Evolutionary conservation across 37 sponge, comb jelly and placozoan genomes (phyloP).

Genomic region (Chondrilla cf. caribensis): DNA sequence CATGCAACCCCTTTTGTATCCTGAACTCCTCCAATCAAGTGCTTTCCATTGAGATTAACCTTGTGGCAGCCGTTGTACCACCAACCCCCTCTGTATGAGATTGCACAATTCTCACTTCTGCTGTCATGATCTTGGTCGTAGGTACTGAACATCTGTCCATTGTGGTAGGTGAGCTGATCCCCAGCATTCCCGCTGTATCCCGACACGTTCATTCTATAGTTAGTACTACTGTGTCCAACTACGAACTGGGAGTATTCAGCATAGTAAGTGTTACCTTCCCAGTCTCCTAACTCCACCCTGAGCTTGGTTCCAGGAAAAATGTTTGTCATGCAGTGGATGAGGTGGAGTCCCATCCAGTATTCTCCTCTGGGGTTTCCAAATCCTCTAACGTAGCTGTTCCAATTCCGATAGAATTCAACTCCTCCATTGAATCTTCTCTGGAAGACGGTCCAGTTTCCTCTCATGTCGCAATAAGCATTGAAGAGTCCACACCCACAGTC

Average conservation of each 20-base stretch:
- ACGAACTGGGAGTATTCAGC: slow-evolving; percentile 14
- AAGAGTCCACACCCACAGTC: slow-evolving; percentile 9
- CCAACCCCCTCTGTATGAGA: too few relatives aligned
- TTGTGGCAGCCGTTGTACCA: too few relatives aligned
- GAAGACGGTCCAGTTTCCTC: slow-evolving; percentile 20
- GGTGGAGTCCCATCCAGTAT: slow-evolving; percentile 13
- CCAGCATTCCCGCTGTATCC: slow-evolving; percentile 4
- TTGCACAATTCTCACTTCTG: too few relatives aligned
- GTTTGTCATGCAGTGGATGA: slow-evolving; percentile 4
- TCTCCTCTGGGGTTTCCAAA: slow-evolving; percentile 8
- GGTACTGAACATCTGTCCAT: slow-evolving; percentile 4
- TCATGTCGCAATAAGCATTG: slow-evolving; percentile 12
- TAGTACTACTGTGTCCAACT: slow-evolving; percentile 3
- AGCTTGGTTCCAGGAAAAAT: not conserved
- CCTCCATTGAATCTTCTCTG: slow-evolving; percentile 20
- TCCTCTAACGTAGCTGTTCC: not conserved
- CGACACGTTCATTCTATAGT: slow-evolving; percentile 22
- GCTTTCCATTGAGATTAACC: too few relatives aligned
- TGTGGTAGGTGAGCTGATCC: not conserved
- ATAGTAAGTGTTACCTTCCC: not conserved
- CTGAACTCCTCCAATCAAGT: too few relatives aligned
- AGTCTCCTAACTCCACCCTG: slow-evolving; percentile 5
- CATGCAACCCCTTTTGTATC: too few relatives aligned
- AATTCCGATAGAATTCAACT: not conserved
- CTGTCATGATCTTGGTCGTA: slow-evolving; percentile 13